phyloP scores from a whole-genome alignment of 2,113 vertebrate genomes.

The Pseudorectes ferrugineus region DNA sequence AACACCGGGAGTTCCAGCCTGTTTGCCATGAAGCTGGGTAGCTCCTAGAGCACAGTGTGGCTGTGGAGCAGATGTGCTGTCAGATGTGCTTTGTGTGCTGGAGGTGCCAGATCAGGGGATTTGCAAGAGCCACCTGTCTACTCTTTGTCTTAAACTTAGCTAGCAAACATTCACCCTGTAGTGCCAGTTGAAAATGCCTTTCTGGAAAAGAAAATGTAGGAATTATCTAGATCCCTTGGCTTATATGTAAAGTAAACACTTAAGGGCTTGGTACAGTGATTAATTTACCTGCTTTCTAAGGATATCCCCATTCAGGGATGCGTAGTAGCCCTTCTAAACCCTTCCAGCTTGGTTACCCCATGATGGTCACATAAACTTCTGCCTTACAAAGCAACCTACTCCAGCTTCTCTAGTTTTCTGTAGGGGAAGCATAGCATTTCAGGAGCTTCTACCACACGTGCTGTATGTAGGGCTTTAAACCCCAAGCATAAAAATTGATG shows the following conservation, averaged over 20 bases:
- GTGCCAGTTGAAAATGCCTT: not conserved
- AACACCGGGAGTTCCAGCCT: not conserved
- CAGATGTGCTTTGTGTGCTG: not conserved
- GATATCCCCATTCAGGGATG: not conserved
- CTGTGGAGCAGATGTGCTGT: not conserved
- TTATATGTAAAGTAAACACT: not conserved
- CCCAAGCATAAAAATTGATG: not conserved
- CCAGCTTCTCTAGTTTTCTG: not conserved
- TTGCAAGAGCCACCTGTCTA: not conserved
- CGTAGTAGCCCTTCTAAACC: not conserved
- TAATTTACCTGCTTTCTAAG: not conserved
- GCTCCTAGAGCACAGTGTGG: not conserved
- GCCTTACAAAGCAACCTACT: not conserved
- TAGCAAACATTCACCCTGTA: not conserved
- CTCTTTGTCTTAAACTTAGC: not conserved
- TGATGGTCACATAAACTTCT: not conserved
- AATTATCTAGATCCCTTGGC: not conserved
- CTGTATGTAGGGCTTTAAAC: not conserved
- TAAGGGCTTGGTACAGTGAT: not conserved
- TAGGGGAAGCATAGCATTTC: not conserved
- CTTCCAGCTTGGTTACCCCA: not conserved
- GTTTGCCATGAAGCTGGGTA: fast-evolving
- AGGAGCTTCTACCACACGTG: not conserved
- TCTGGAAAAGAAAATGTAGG: not conserved
- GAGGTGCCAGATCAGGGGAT: not conserved